Conservation (phyloP, 2,113 vertebrate genomes). For the Ceratotherium simum region DNA sequence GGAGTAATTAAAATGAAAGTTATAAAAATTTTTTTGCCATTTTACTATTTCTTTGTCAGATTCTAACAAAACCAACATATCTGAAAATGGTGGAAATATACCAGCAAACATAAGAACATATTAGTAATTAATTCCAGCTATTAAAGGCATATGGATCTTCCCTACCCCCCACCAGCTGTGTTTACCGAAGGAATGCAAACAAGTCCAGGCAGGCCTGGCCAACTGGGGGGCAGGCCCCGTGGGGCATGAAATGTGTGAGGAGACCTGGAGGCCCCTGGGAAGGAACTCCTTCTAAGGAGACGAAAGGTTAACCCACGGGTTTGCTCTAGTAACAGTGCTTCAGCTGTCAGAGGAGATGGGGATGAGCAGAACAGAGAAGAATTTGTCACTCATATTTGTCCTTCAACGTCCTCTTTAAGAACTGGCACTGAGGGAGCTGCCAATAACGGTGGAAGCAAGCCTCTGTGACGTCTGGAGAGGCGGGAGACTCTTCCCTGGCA, state of each 20-base stretch:
- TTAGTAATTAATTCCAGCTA: conserved; percentile 33
- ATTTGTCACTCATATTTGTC: not conserved
- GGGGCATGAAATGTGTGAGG: not conserved
- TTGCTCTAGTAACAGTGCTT: not conserved
- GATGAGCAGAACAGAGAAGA: not conserved
- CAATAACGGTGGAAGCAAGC: not conserved
- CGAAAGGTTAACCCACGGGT: not conserved
- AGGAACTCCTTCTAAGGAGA: not conserved
- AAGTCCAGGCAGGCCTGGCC: not conserved
- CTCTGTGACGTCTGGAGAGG: not conserved
- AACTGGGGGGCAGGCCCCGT: no score
- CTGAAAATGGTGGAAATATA: conserved; percentile 36
- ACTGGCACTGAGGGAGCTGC: not conserved
- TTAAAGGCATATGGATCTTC: not conserved
- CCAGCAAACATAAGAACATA: conserved; percentile 20
- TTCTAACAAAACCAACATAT: conserved; percentile 53
- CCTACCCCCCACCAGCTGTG: not conserved
- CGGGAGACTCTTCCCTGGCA: not conserved
- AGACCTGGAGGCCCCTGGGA: not conserved
- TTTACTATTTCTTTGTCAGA: conserved; percentile 52
- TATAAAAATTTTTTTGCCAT: conserved; percentile 27
- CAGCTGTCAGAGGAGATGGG: not conserved
- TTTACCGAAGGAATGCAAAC: not conserved
- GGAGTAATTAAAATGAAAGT: conserved; percentile 72
- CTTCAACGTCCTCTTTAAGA: not conserved